Evolutionary conservation across 2,888 invertebrate species (phyloP).

Genomic region (Autographa gamma): DNA sequence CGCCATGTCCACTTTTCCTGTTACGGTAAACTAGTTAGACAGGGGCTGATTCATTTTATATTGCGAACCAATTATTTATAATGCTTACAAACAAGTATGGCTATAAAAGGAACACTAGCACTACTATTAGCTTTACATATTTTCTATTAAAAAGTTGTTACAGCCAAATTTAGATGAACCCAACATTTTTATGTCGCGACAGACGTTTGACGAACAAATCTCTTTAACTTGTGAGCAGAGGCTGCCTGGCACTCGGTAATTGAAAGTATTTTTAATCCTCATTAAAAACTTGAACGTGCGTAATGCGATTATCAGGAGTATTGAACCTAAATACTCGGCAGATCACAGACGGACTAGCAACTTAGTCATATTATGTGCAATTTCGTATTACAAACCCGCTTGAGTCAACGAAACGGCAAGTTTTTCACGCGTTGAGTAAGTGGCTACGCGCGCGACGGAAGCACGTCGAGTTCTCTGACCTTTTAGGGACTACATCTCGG

Average conservation of each 20-base stretch:
- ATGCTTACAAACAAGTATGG: slow-evolving; percentile 51
- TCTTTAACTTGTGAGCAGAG: neutral
- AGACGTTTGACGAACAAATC: slow-evolving; percentile 11
- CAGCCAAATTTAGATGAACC: slow-evolving; percentile 22
- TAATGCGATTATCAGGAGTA: slow-evolving; percentile 15
- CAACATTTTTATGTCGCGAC: slow-evolving; percentile 10
- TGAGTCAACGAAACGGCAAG: slow-evolving; percentile 67
- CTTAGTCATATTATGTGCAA: slow-evolving; percentile 55
- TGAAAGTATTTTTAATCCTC: neutral
- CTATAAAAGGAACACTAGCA: slow-evolving; percentile 48
- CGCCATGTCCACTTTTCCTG: slow-evolving; percentile 70
- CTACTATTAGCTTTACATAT: slow-evolving; percentile 25
- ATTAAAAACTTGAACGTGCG: slow-evolving; percentile 18
- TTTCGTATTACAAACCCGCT: slow-evolving; percentile 63
- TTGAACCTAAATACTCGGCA: slow-evolving; percentile 14
- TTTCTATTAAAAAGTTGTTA: slow-evolving; percentile 36
- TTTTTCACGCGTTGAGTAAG: slow-evolving; percentile 75
- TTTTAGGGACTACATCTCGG: slow-evolving; percentile 63
- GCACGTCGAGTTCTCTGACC: slow-evolving; percentile 69
- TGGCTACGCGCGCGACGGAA: slow-evolving; percentile 63
- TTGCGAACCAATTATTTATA: slow-evolving; percentile 65
- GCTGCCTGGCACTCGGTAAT: neutral
- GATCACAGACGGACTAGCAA: slow-evolving; percentile 17
- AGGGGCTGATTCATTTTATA: slow-evolving; percentile 74
- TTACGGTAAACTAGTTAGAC: slow-evolving; percentile 76